Base-by-base conservation (phyloP, 2,888 invertebrate genomes). In the Cyaniris semiargus region DNA sequence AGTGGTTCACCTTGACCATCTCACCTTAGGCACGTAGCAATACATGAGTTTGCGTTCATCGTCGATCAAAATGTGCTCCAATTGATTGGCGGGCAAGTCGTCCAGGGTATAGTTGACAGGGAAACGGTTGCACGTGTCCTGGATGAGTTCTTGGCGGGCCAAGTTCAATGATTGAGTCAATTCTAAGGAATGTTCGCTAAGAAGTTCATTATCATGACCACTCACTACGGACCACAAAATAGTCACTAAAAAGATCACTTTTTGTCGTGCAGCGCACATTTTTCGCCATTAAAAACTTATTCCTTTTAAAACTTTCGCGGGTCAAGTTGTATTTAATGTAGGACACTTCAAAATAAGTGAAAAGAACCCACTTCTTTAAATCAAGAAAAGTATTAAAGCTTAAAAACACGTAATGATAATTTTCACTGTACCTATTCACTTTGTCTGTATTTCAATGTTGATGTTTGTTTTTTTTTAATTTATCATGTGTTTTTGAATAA, bases 21-120 rank as follows among this genome's bases (percentile, higher is more conserved):
- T 94, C 94, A 97, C 97, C 96, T 98, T 98, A 79, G 98, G 98
- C 80, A 98, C 98, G 89, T 98, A 98, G 87, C 98, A 98, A 86
- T 98, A 98, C 18, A 98, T 93, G 21, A 98, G 94, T 87, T 97
- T 96, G 85, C 98, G 97, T 79, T 95, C 95, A 83, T 97, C 97
- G 87, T 98, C 97, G 27, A 98, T 96, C 80, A 98, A 93, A 87
- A 98, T 95, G 85, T 98, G 98, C 84, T 96, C 96, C 84, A 97
- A 94, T 82, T 96, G 95, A 78, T 93, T 94, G 18, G 94, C 91
- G 48, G 91, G 90, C 71, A 95, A 84, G 79, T 95, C 90, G 79
- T 94, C 90, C n/a, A 95, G 78, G 8, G 85, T 85, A 58, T 87
- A 87, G 78, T 85, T 89, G 58, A 93, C 90, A 6, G 93, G 92